Base-by-base conservation (phyloP, 1,140 invertebrate species). In the Drosophila albomicans region DNA sequence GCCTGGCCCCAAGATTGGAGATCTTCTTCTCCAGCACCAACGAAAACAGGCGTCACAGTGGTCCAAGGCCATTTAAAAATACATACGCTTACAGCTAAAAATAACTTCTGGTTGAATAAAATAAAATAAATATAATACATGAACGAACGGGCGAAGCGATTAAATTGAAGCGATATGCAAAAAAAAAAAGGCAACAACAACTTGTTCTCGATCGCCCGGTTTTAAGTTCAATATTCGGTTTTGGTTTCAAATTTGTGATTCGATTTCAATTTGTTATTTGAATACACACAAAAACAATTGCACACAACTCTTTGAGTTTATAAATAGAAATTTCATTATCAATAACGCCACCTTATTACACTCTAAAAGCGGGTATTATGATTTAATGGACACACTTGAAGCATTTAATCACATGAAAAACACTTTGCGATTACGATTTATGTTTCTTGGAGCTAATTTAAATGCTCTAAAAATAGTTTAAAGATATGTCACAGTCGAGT, bases 11-110 rank as follows among this genome's bases (percentile, higher is more conserved):
- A 41, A 57, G 35, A 41, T 57, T 3, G 20, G 20, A 25, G 20
- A 25, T 25, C 20, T 25, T 25, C 32, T 20, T 58, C 61, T 69
- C 56, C 73, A 75, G 41, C 20, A 25, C n/a, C 25, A 49, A 32
- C 41, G 6, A 45, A 56, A 52, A 8, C 41, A 20, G 8, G 58
- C 38, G 6, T 15, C 54, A 38, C 25, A 61, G 61, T 65, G 62
- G 69, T 58, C 75, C 87, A 91, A 91, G 87, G 87, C 72, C 87
- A 91, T 88, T 91, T 91, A 91, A 88, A 91, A 91, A 91, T 91
- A 91, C 67, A 68, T 15, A 15, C 51, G 30, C 13, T 28, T 58
- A 43, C 32, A 70, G 75, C 87, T 91, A 91, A 91, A 91, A 91
- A 91, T 91, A 91, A 67, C 62, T 45, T 54, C 61, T 73, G 51